A percentile compares a stretch with the other conserved stretches of the same genome.
Evolutionary conservation across 2,888 invertebrate species (phyloP).

Genomic region (Helobdella robusta): DNA sequence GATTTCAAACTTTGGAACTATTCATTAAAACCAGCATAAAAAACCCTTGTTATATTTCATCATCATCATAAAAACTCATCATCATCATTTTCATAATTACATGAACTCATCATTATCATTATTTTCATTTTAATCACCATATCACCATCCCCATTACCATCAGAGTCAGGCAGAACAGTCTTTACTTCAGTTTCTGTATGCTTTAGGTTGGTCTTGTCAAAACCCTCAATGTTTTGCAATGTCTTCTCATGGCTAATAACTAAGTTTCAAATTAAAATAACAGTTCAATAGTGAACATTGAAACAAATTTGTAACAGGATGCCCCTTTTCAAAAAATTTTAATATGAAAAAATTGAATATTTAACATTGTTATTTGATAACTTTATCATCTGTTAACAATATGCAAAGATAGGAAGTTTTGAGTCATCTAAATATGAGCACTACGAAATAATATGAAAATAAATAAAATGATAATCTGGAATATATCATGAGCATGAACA

Average conservation of each 20-base stretch:
- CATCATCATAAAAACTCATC: too few species aligned
- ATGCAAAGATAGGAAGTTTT: too few species aligned
- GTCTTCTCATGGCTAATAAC: slow-evolving; percentile 31
- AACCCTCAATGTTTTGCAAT: slow-evolving; percentile 28
- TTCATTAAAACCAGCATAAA: too few species aligned
- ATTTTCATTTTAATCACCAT: not conserved
- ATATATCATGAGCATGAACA: too few species aligned
- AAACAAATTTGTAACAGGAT: not conserved
- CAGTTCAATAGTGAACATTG: not conserved
- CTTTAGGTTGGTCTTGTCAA: slow-evolving; percentile 27
- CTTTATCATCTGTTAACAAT: too few species aligned
- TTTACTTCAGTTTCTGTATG: slow-evolving; percentile 28
- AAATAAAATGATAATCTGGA: too few species aligned
- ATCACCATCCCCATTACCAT: slow-evolving; percentile 13
- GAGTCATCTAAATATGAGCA: too few species aligned
- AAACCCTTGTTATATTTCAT: too few species aligned
- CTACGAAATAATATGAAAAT: too few species aligned
- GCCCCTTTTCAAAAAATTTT: not conserved
- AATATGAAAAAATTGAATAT: not conserved
- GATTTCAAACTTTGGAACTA: too few species aligned
- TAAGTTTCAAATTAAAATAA: not conserved
- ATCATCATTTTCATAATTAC: too few species aligned
- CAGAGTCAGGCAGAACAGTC: slow-evolving; percentile 17
- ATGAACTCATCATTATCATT: not conserved
- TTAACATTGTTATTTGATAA: not conserved